A percentile compares a stretch with the other conserved stretches of the same genome.
phyloP scores from a whole-genome alignment of 2,797 vertebrate genomes.

The Selene dorsalis region DNA sequence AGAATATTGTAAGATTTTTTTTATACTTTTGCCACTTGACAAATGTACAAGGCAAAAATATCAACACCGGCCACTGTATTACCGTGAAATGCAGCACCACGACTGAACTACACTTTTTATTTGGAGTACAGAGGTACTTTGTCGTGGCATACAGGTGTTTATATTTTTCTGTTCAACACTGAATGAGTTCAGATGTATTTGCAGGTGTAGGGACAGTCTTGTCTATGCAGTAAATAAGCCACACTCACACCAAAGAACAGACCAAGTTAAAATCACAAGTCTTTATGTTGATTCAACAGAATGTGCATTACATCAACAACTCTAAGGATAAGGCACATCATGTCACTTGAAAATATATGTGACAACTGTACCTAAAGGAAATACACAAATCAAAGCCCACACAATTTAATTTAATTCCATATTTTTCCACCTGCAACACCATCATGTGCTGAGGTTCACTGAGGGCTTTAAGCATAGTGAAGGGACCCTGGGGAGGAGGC shows the following conservation, averaged over 20 bases:
- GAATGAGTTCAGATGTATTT: constrained; percentile 1
- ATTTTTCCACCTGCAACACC: constrained; percentile 27
- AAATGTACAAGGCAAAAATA: no score
- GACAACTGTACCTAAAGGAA: constrained; percentile 65
- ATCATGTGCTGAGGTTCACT: constrained; percentile 41
- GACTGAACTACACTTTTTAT: no score
- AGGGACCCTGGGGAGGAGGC: constrained; percentile 17
- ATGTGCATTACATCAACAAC: constrained; percentile 56
- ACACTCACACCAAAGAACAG: constrained; percentile 9
- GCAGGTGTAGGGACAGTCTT: constrained; percentile 5
- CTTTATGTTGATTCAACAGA: constrained; percentile 66
- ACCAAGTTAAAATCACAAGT: constrained; percentile 58
- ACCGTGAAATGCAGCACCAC: no score
- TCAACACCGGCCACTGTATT: no score
- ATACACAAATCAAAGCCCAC: constrained; percentile 54
- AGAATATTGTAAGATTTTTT: no score
- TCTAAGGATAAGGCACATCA: constrained; percentile 72
- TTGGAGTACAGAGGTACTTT: no score
- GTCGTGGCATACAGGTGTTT: no score
- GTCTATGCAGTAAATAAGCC: constrained; percentile 39
- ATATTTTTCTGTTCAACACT: background rate
- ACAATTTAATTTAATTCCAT: constrained; percentile 4
- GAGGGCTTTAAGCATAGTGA: constrained; percentile 17
- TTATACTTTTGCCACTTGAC: no score
- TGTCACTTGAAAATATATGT: constrained; percentile 67